phyloP scores from a whole-genome alignment of 2,113 vertebrate species.

The Theristicus caerulescens region DNA sequence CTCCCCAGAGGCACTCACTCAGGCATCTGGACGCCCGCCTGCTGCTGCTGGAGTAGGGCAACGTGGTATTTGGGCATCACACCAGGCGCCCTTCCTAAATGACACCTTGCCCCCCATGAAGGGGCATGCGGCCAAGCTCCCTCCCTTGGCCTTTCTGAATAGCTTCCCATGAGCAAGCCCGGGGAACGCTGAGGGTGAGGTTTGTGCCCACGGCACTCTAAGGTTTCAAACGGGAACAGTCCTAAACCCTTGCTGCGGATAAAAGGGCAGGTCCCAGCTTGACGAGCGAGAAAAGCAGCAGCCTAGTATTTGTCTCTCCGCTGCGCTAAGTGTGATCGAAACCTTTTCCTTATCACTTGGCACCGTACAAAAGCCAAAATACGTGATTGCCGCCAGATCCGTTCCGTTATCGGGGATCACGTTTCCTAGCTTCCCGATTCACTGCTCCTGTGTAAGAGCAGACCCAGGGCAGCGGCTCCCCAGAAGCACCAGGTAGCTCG shows the following conservation, averaged over 20 bases:
- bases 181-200: not conserved
- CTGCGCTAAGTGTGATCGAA: conserved; percentile 14
- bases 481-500: not conserved
- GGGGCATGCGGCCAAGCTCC: not conserved
- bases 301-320: not conserved
- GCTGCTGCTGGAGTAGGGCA: not conserved
- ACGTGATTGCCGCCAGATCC: not conserved
- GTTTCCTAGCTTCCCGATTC: not conserved
- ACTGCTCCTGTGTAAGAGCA: not conserved
- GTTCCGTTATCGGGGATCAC: not conserved
- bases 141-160: not conserved
- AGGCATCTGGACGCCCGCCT: not conserved
- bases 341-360: conserved; percentile 6
- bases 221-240: not conserved
- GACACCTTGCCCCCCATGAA: not conserved
- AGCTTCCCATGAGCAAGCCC: not conserved
- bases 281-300: not conserved
- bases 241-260: not conserved
- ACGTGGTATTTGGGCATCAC: not conserved
- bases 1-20: not conserved
- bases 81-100: not conserved
- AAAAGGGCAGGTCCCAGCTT: not conserved
- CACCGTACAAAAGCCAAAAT: not conserved
- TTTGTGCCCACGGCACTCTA: not conserved
- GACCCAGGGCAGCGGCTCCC: not conserved